phyloP scores from a whole-genome alignment of 1,140 invertebrate species.

The Oscheius sp. region DNA sequence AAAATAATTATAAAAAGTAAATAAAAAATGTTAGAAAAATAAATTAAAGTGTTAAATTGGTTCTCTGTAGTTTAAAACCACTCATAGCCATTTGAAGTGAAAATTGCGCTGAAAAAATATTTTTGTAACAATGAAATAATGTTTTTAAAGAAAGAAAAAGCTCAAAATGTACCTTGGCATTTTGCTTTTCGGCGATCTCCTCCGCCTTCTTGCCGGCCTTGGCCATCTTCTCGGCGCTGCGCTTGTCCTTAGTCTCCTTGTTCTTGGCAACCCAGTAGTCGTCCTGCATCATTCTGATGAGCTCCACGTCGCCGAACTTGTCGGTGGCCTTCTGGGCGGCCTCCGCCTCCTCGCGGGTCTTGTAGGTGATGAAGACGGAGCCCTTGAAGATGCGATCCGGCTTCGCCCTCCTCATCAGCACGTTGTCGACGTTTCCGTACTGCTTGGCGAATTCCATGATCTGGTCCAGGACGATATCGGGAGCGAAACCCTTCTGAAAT shows the following conservation, averaged over 20 bases:
- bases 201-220: slow-evolving; percentile 63
- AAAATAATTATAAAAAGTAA: too few relatives aligned
- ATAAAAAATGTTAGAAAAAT: too few relatives aligned
- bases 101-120: slow-evolving; percentile 1
- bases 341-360: slow-evolving; percentile 72
- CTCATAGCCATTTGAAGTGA: too few relatives aligned
- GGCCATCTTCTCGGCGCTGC: slow-evolving; percentile 30
- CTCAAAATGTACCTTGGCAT: slow-evolving; percentile 46
- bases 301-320: slow-evolving; percentile 63
- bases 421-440: slow-evolving; percentile 73
- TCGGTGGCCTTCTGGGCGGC: slow-evolving; percentile 73
- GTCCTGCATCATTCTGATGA: slow-evolving; percentile 52
- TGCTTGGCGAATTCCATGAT: slow-evolving; percentile 74
- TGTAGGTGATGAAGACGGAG: slow-evolving; percentile 81
- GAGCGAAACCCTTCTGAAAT: slow-evolving; percentile 77
- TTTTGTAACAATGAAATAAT: neutral
- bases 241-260: slow-evolving; percentile 66
- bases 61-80: too few relatives aligned
- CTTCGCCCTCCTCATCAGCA: slow-evolving; percentile 62
- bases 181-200: slow-evolving; percentile 57
- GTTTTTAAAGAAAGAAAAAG: neutral
- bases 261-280: slow-evolving; percentile 74
- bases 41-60: too few relatives aligned
- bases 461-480: slow-evolving; percentile 70
- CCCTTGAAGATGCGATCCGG: slow-evolving; percentile 70